These are phyloP conservation scores for Rosalia funebris DNA, from an alignment of 2,888 invertebrate genomes.

Conservation along the genomic window DNA sequence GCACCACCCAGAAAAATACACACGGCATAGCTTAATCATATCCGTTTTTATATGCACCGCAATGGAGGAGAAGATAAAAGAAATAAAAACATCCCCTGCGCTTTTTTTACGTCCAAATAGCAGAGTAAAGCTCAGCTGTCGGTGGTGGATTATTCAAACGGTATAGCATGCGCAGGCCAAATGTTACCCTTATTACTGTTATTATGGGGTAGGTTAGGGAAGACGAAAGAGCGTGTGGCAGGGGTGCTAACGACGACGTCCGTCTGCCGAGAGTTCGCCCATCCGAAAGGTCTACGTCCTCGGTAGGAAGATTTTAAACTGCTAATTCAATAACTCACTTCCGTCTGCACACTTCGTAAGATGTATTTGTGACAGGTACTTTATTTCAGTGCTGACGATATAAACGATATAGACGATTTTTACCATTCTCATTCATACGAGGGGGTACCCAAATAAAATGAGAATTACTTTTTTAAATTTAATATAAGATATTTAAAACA, in stretches of 20 bases:
- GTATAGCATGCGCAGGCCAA: conserved; percentile 51
- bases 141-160: conserved; percentile 48
- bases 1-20: not conserved
- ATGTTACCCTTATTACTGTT: conserved; percentile 51
- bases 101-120: conserved; percentile 21
- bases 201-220: conserved; percentile 46
- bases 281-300: conserved; percentile 6
- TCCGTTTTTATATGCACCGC: conserved; percentile 14
- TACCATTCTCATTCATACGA: no score
- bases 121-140: conserved; percentile 42
- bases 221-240: conserved; percentile 29
- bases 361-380: no score
- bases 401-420: no score
- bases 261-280: conserved; percentile 31
- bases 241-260: conserved; percentile 35
- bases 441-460: no score
- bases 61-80: conserved; percentile 21
- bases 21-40: conserved; percentile 14
- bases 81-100: conserved; percentile 34
- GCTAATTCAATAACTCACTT: no score
- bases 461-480: no score
- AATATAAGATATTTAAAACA: no score
- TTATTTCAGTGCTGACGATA: no score
- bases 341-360: no score
- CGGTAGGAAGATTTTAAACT: not conserved